phyloP scores from a whole-genome alignment of 1,140 invertebrate species.

The Euura saliciscinereae region DNA sequence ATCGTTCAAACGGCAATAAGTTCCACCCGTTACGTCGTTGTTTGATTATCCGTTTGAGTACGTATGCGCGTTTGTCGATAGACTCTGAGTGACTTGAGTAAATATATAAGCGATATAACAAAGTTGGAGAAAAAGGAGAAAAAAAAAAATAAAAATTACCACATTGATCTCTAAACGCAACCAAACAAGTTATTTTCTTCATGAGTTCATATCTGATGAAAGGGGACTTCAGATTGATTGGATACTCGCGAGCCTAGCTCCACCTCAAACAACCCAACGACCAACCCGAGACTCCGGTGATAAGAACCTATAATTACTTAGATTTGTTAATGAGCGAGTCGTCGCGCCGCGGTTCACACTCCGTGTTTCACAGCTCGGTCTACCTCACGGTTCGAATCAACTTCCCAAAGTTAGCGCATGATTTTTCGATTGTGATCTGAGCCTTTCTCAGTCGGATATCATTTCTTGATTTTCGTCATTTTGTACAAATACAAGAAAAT shows the following conservation, averaged over 20 bases:
- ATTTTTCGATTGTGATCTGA: too few relatives aligned
- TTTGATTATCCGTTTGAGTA: too few relatives aligned
- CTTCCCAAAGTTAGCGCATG: too few relatives aligned
- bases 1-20: too few relatives aligned
- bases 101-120: not conserved
- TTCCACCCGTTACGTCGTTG: too few relatives aligned
- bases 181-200: constrained; percentile 51
- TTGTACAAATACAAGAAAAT: too few relatives aligned
- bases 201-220: constrained; percentile 42
- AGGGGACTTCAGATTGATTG: constrained; percentile 35
- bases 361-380: too few relatives aligned
- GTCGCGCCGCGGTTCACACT: constrained; percentile 6
- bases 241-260: constrained; percentile 34
- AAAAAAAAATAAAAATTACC: not conserved
- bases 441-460: too few relatives aligned
- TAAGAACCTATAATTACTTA: constrained; percentile 55
- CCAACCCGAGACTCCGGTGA: constrained; percentile 46
- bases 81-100: not conserved
- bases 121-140: not conserved
- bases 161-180: constrained; percentile 6
- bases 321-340: constrained; percentile 51
- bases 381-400: too few relatives aligned
- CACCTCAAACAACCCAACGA: constrained; percentile 36
- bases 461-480: too few relatives aligned
- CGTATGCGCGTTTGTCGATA: too few relatives aligned